Conservation (phyloP, 30 jellyfish, hydroid and myxozoan genomes). For the Sanderia malayensis region DNA sequence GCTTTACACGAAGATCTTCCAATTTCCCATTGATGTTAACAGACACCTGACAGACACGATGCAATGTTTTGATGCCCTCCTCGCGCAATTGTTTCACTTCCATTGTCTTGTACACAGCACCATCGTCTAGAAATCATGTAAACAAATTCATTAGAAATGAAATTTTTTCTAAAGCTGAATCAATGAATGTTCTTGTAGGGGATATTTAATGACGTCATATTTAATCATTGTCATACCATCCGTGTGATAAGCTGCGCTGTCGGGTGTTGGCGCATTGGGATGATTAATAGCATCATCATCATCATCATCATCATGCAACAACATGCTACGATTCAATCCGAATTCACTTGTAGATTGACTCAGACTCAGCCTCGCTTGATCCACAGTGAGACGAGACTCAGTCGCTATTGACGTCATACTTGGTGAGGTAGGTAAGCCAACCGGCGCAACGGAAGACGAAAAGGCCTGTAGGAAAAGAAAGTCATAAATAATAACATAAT, state of each 20-base stretch:
- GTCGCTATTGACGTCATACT: too few relatives aligned
- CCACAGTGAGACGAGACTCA: background rate
- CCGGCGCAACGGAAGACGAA: too few relatives aligned
- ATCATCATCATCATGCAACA: slow-evolving; percentile 1
- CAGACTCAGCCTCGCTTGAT: background rate
- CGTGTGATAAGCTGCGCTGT: background rate
- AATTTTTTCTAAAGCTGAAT: too few relatives aligned
- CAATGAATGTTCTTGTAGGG: too few relatives aligned
- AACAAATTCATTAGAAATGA: too few relatives aligned
- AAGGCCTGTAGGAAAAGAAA: too few relatives aligned
- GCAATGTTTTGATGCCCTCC: slow-evolving; percentile 43
- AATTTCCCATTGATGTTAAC: slow-evolving; percentile 53
- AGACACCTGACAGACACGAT: slow-evolving; percentile 24
- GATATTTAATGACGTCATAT: too few relatives aligned
- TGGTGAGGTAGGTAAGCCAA: too few relatives aligned
- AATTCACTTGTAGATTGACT: background rate
- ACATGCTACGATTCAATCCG: background rate
- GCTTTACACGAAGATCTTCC: slow-evolving; percentile 36
- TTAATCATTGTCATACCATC: too few relatives aligned
- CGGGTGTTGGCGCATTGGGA: slow-evolving; percentile 56
- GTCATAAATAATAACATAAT: too few relatives aligned
- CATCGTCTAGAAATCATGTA: too few relatives aligned
- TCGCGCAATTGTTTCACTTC: slow-evolving; percentile 61
- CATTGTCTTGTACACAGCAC: slow-evolving; percentile 20
- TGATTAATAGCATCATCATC: slow-evolving; percentile 25